phyloP scores from a whole-genome alignment of 1,140 invertebrate genomes.

The Metaphire vulgaris region DNA sequence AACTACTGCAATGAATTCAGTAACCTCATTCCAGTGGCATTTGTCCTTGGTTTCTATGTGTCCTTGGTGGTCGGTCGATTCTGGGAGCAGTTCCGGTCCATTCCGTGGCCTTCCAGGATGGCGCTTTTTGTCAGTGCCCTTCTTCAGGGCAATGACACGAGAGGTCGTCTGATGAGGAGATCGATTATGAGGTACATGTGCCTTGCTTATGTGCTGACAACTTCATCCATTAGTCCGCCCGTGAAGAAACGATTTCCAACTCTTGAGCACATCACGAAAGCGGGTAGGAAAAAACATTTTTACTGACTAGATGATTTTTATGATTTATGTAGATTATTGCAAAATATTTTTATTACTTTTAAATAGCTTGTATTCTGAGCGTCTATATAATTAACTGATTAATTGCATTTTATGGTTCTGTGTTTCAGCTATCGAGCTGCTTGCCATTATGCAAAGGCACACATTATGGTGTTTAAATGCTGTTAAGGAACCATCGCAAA shows the following conservation, averaged over 20 bases:
- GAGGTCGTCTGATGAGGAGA: slow-evolving; percentile 74
- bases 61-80: slow-evolving; percentile 80
- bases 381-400: too few species aligned
- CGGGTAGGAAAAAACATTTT: slow-evolving; percentile 58
- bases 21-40: slow-evolving; percentile 57
- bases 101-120: slow-evolving; percentile 83
- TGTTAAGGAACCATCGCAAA: too few species aligned
- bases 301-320: too few species aligned
- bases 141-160: slow-evolving; percentile 77
- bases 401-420: too few species aligned
- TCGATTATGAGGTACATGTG: slow-evolving; percentile 65
- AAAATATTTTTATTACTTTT: too few species aligned
- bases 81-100: slow-evolving; percentile 35
- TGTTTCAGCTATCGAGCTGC: too few species aligned
- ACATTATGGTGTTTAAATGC: too few species aligned
- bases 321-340: too few species aligned
- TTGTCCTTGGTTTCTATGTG: slow-evolving; percentile 83
- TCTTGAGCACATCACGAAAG: slow-evolving; percentile 77
- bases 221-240: too few species aligned
- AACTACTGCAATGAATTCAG: slow-evolving; percentile 38
- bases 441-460: too few species aligned
- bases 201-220: slow-evolving; percentile 33
- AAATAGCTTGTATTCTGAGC: too few species aligned
- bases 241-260: slow-evolving; percentile 89
- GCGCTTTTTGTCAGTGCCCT: slow-evolving; percentile 76